Base-by-base conservation (phyloP, 1,140 invertebrate genomes). In the Sitobion miscanthi region DNA sequence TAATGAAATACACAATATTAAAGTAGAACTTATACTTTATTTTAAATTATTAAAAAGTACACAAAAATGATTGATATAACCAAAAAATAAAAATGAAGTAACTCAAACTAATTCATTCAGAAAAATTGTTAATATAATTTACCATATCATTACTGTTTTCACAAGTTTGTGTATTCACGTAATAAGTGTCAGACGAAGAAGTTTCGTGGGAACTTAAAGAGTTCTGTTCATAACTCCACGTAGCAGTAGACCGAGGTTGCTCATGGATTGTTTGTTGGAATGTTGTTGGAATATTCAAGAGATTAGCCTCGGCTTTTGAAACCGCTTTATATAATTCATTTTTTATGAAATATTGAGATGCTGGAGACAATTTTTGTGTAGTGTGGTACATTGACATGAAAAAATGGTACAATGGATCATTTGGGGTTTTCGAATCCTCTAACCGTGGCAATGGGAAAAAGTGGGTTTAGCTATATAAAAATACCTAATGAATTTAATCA, bases 321-420 rank as follows among this genome's bases (percentile, higher is more conserved):
- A 85, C 38, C 21, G 21, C 35, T 85, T 85, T 38, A 83, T 38
- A 83, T 83, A 83, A 38, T 38, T 83, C 35, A 42, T 83, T 57
- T 57, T 57, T 57, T 57, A 57, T 57, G 54, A 25, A 30, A 62
- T 85, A 85, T 85, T 38, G 82, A 38, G 35, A 42, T 85, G 35
- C 35, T 38, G 35, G 38, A 25, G 82, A 42, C 20, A 45, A 42
- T 85, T 85, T 85, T 85, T 85, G 82, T 38, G 82, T 25, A 23
- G 38, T 85, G 35, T 85, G 82, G 82, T 85, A 45, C 82, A 85
- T 85, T 85, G 82, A 85, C 35, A 85, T 85, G 57, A 85, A 85
- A 85, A 85, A 85, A 85, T 85, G 82, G 35, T 85, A 85, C 35
- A 85, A 42, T 85, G 82, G 82, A 85, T 45, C 21, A 85, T 38